Evolutionary conservation across 1,140 invertebrate species (phyloP).

Genomic region (Megalonaias nervosa): DNA sequence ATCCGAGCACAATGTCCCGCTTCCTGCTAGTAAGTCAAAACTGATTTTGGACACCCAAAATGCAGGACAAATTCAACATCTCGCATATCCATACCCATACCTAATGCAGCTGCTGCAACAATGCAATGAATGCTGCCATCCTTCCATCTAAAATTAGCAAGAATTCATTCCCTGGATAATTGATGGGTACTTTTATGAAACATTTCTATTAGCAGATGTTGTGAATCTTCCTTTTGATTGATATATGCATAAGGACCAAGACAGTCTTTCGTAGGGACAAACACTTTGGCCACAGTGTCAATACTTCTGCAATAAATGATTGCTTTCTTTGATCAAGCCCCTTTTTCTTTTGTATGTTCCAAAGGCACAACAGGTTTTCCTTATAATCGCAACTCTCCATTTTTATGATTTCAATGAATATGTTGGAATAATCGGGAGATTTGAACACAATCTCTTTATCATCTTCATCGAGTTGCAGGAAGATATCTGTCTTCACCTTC

Average conservation of each 20-base stretch:
- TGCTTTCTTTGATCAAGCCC: background rate
- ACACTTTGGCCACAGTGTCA: slow-evolving; percentile 10
- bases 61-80: too few species aligned
- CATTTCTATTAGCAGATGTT: too few species aligned
- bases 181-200: slow-evolving; percentile 2
- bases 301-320: slow-evolving; percentile 17
- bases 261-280: background rate
- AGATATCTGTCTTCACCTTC: slow-evolving; percentile 15
- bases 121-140: slow-evolving; percentile 6
- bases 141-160: background rate
- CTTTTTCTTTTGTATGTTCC: too few species aligned
- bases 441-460: slow-evolving; percentile 1
- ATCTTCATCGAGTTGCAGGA: slow-evolving; percentile 7
- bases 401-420: slow-evolving; percentile 7
- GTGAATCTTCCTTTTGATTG: too few species aligned
- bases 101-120: background rate
- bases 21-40: too few species aligned
- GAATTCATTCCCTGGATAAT: slow-evolving; percentile 16
- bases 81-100: too few species aligned
- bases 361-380: too few species aligned
- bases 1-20: background rate
- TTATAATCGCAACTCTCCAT: slow-evolving; percentile 5
- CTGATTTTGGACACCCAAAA: too few species aligned
- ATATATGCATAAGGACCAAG: background rate
- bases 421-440: slow-evolving; percentile 14